These are phyloP conservation scores for Pyxicephalus adspersus DNA, from an alignment of 2,113 vertebrate genomes.

Conservation along the genomic window DNA sequence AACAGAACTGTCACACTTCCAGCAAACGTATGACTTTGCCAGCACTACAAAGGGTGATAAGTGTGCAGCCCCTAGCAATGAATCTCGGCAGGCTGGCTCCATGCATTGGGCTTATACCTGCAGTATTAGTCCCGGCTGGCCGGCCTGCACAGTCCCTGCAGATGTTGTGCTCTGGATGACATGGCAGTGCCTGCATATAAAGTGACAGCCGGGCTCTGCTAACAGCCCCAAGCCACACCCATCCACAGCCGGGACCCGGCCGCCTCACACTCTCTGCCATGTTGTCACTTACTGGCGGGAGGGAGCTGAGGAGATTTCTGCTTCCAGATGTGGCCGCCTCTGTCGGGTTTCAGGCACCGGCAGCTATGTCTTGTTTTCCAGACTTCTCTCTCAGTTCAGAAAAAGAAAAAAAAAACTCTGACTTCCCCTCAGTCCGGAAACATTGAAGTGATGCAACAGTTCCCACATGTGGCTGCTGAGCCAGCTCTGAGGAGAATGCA, in stretches of 20 bases:
- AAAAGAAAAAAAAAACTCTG: slow-evolving; percentile 52
- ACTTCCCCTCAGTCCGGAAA: slow-evolving; percentile 66
- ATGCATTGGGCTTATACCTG: too few relatives aligned
- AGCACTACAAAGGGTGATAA: too few relatives aligned
- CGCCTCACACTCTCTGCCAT: background rate
- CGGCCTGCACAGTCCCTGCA: background rate
- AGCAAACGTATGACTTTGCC: too few relatives aligned
- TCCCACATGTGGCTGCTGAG: slow-evolving; percentile 75
- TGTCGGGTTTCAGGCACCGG: slow-evolving; percentile 36
- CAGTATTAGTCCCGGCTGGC: background rate
- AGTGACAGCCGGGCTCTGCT: slow-evolving; percentile 11
- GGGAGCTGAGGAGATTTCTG: slow-evolving; percentile 8
- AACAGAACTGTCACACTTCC: too few relatives aligned
- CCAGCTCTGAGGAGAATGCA: too few relatives aligned
- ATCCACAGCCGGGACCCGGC: background rate
- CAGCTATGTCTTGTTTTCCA: slow-evolving; percentile 31
- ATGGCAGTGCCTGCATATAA: slow-evolving; percentile 32
- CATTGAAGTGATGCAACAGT: slow-evolving; percentile 72
- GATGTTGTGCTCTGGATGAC: slow-evolving; percentile 35
- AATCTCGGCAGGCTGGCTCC: too few relatives aligned
- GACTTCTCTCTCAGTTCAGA: slow-evolving; percentile 38
- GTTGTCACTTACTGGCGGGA: slow-evolving; percentile 45
- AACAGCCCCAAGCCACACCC: slow-evolving; percentile 32
- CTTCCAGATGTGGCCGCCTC: slow-evolving; percentile 11
- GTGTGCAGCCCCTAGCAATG: too few relatives aligned